Base-by-base conservation (phyloP, 1,140 invertebrate genomes). In the Drosophila chauvacae region DNA sequence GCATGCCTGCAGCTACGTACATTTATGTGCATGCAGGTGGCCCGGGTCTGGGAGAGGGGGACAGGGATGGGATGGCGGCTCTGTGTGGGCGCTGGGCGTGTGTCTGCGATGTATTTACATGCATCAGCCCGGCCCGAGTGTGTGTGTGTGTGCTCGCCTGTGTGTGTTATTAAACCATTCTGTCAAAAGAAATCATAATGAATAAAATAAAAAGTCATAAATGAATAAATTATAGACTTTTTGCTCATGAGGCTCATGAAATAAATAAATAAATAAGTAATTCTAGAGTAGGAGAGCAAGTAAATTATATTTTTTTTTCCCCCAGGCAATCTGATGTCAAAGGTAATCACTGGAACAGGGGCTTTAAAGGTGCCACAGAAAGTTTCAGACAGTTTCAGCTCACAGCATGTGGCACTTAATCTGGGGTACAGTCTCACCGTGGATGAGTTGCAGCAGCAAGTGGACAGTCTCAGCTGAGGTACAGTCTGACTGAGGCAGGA, bases 121-220 rank as follows among this genome's bases (percentile, higher is more conserved):
- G 71, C 59, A 64, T 70, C 44, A 80, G 35, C 64, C 73, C 20
- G 7, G 44, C 20, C n/a, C n/a, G 44, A 16, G n/a, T 23, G 20
- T 37, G 16, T 41, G 35, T 1, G n/a, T 37, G 16, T 41, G 35
- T 3, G n/a, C 26, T 4, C 23, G 9, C 44, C 4, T 23, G 39
- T 20, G 62, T 71, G 51, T 65, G 26, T 77, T 70, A 71, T 81
- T 81, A 76, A 71, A 59, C 59, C 72, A 68, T 69, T 70, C 70
- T 80, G 64, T 80, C 64, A 81, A 81, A 81, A 76, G 64, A 80
- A 81, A 80, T 76, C 62, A 80, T 72, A 77, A 77, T 80, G 59
- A 74, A 80, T 80, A 74, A 80, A 80, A 80, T 75, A 75, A 80
- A 62, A 76, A 80, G 56, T 77, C 51, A 48, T 71, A 77, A 59